phyloP scores from a whole-genome alignment of 2,113 vertebrate genomes.

The Drymodes brunneopygia region DNA sequence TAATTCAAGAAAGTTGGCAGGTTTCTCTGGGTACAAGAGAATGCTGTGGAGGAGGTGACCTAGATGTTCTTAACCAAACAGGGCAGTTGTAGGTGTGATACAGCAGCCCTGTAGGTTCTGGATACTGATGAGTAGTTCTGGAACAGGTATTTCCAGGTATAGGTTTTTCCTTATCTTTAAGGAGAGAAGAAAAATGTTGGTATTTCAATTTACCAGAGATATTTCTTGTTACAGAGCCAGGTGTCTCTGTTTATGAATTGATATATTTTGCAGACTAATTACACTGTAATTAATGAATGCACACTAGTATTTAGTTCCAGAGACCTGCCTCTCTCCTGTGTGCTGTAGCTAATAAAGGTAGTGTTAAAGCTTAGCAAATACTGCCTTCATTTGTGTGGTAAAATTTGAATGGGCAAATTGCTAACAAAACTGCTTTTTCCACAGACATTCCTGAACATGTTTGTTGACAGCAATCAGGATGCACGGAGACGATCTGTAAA shows the following conservation, averaged over 20 bases:
- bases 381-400: background rate
- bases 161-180: background rate
- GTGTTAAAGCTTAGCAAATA: background rate
- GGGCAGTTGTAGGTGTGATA: background rate
- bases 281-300: background rate
- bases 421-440: conserved; percentile 13
- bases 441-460: conserved; percentile 98
- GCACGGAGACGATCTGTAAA: conserved; percentile 93
- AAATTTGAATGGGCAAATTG: background rate
- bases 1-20: background rate
- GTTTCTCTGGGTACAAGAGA: background rate
- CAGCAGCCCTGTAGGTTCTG: background rate
- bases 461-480: conserved; percentile 98
- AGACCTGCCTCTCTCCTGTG: background rate
- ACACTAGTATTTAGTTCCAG: background rate
- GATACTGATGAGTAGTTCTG: background rate
- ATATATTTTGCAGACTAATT: background rate
- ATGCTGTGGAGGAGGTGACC: background rate
- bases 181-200: background rate
- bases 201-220: background rate
- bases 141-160: background rate
- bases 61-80: background rate
- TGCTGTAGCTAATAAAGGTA: background rate
- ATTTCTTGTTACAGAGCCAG: background rate
- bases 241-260: background rate